Evolutionary conservation across 2,113 vertebrate genomes (phyloP), one percentile per base, ranked within the genome.

Genomic region (Probosciger aterrimus): DNA sequence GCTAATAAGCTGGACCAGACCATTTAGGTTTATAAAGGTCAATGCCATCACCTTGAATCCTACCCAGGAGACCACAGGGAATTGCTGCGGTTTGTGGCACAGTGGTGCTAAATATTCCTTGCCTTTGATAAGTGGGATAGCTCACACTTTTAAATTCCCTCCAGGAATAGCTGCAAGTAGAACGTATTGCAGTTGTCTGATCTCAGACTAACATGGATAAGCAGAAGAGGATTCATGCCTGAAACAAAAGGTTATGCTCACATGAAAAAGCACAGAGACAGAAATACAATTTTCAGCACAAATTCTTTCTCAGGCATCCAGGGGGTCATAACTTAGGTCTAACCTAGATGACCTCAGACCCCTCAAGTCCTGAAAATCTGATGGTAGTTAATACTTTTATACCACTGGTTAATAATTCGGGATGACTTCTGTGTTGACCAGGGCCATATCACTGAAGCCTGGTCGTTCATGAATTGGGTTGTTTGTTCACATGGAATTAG

Each of bases 1-100:
- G 1, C 47, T 94, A 88, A 95, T 75, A 93, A 92, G 57, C 69
- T 79, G 41, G 79, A 35, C 43, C 64, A 94, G 83, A 84, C 62
- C 62, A 79, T 91, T 94, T 86, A 24, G 18, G 62, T 93, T 90
- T 92, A 52, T 49, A 95, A 94, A 96, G 85, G 90, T 92, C 93
- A 90, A 62, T 86, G 79, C 55, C 64, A 83, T 86, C 93, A 84
- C 95, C 88, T 92, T 92, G 88, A 93, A 93, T 94, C 73, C 82
- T 50, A 62, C 76, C 55, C 73, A 89, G 71, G 69, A 89, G 84
- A 84, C 67, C 87, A 89, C 33, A 74, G 75, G 87, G 91, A 94
- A 84, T 73, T 83, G 65, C 69, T 92, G 64, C 2, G 23, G 47
- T 86, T 94, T 47, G 14, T 86, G 93, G 77, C 74, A 86, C 77